A percentile compares a stretch with the other conserved stretches of the same genome.
Conservation (phyloP, 2,113 vertebrate genomes). For the Hippocampus guttulatus region DNA sequence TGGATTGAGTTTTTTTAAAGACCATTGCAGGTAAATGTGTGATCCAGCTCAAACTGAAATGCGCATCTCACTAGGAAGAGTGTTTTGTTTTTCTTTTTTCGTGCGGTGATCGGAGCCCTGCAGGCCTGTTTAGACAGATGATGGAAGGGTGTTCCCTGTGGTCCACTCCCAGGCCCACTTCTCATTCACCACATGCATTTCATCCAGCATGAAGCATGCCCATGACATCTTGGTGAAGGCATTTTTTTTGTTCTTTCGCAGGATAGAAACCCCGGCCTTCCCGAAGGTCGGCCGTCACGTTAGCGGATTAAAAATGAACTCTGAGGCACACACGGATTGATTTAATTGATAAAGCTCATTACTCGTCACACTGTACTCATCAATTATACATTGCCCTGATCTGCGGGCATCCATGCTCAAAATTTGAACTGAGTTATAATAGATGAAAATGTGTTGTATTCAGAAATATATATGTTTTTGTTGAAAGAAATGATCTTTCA, state of each 20-base stretch:
- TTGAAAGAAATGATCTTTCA: too few relatives aligned
- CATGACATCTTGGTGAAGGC: constrained; percentile 55
- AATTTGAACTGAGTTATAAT: too few relatives aligned
- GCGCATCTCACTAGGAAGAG: constrained; percentile 38
- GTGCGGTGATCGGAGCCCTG: constrained; percentile 46
- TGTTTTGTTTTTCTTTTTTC: constrained; percentile 35
- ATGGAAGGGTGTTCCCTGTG: constrained; percentile 68
- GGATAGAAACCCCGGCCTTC: constrained; percentile 41
- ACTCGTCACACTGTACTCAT: constrained; percentile 7
- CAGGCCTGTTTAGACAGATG: constrained; percentile 66
- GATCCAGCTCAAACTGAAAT: constrained; percentile 53
- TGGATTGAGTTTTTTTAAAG: constrained; percentile 51
- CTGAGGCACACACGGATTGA: constrained; percentile 14
- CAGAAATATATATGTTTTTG: too few relatives aligned
- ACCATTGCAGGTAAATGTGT: constrained; percentile 56
- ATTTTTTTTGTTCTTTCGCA: constrained; percentile 32
- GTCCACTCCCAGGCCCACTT: constrained; percentile 57
- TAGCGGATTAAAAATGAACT: constrained; percentile 39
- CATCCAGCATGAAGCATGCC: constrained; percentile 50
- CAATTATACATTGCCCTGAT: too few relatives aligned
- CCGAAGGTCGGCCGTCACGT: constrained; percentile 25
- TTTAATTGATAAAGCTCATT: constrained; percentile 29
- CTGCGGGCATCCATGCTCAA: too few relatives aligned
- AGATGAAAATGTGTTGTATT: too few relatives aligned
- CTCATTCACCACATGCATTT: constrained; percentile 55